Percentiles rank a stretch among this genome's conserved stretches.
Conservation (phyloP, 2,888 invertebrate species). For the Willowsia nigromaculata region DNA sequence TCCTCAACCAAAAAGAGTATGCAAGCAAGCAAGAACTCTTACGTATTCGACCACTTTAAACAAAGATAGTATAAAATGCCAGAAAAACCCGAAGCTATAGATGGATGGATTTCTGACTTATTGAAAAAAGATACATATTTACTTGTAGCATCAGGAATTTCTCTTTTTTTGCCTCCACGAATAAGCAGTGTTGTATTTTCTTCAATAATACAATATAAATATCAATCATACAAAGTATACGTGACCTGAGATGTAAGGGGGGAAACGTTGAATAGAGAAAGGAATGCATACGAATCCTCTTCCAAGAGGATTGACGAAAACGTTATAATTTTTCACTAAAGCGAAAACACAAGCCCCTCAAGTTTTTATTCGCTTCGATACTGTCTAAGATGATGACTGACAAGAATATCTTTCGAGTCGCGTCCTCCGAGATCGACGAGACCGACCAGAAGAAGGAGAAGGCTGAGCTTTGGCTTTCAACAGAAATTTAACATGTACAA, state of each 20-base stretch:
- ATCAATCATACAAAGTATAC: conserved; percentile 22
- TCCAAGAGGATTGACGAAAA: not conserved
- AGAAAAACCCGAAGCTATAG: not conserved
- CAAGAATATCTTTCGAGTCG: not conserved
- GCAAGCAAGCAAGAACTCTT: conserved; percentile 6
- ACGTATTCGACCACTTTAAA: conserved; percentile 50
- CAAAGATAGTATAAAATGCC: not conserved
- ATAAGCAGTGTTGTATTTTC: not conserved
- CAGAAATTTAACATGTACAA: not conserved
- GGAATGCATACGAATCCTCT: not conserved
- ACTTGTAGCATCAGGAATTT: not conserved
- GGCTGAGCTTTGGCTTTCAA: not conserved
- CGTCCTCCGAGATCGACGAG: not conserved
- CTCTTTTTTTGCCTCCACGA: not conserved
- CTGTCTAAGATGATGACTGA: not conserved
- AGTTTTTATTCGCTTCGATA: not conserved
- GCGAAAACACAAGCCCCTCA: not conserved
- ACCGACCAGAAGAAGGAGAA: not conserved
- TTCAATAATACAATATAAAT: not conserved
- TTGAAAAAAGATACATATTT: conserved; percentile 42
- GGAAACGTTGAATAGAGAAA: not conserved
- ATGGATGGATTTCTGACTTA: conserved; percentile 47
- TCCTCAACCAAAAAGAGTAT: conserved; percentile 8
- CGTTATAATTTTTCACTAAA: not conserved
- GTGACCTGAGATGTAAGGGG: not conserved